A percentile compares a stretch with the other conserved stretches of the same genome.
These are phyloP conservation scores for Peromyscus aztecus DNA, from an alignment of 2,797 vertebrate genomes.

Conservation along the genomic window DNA sequence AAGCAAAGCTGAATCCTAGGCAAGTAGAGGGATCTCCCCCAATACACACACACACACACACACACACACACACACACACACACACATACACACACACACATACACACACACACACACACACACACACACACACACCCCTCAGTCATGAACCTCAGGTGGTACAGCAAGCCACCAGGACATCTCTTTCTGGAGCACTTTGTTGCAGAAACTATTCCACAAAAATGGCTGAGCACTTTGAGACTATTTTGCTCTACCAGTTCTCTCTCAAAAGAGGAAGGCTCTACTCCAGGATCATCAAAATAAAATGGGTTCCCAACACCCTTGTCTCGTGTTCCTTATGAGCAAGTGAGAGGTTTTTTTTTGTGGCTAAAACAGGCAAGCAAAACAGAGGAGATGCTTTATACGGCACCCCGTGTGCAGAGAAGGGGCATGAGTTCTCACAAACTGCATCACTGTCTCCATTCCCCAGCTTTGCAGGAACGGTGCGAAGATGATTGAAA, in stretches of 20 bases:
- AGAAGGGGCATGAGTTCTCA: background rate
- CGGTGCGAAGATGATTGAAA: background rate
- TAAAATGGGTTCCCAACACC: background rate
- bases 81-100: fast-evolving
- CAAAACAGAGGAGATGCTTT: background rate
- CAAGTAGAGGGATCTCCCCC: background rate
- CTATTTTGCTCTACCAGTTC: background rate
- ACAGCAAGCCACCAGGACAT: background rate
- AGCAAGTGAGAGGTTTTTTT: background rate
- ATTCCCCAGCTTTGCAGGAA: background rate
- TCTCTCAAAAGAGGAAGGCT: background rate
- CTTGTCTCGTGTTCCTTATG: background rate
- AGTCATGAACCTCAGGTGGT: background rate
- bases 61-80: too few relatives aligned
- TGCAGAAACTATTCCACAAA: background rate
- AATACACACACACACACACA: too few relatives aligned
- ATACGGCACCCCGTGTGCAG: background rate
- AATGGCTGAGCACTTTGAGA: too few relatives aligned
- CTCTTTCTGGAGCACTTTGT: background rate
- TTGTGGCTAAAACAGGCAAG: background rate
- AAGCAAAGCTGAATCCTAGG: background rate
- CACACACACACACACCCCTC: fast-evolving
- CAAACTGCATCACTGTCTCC: background rate
- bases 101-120: too few relatives aligned
- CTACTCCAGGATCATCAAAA: background rate